These are phyloP conservation scores for Meghimatium bilineatum DNA, from an alignment of 2,888 invertebrate genomes.

Conservation along the genomic window DNA sequence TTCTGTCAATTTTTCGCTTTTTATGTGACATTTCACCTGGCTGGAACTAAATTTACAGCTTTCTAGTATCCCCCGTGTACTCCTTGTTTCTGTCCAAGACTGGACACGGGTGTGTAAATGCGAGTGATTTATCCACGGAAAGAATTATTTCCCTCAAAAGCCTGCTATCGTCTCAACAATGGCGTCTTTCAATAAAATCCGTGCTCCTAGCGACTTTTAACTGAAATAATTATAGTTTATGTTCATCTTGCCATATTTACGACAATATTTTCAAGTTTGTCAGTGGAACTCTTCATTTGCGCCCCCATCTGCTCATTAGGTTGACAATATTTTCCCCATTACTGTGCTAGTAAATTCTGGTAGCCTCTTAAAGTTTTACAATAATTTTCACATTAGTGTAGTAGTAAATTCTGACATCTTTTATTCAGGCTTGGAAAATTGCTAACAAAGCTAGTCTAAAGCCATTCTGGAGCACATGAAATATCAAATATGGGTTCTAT, in stretches of 20 bases:
- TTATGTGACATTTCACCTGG: background rate
- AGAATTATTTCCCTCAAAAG: background rate
- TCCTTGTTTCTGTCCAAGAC: background rate
- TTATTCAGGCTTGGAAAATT: background rate
- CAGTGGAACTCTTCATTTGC: background rate
- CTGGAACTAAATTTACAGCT: background rate
- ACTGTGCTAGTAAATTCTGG: background rate
- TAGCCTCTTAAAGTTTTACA: background rate
- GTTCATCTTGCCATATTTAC: background rate
- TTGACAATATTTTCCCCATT: background rate
- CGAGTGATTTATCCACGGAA: background rate
- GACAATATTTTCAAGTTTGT: background rate
- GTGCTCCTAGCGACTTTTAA: background rate
- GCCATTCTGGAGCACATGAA: background rate
- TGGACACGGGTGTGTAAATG: background rate
- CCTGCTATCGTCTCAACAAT: background rate
- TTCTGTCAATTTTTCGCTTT: background rate
- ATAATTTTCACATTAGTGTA: background rate
- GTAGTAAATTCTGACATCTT: background rate
- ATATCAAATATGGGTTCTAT: background rate
- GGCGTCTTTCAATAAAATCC: background rate
- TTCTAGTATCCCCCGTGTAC: background rate
- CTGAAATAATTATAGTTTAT: constrained; percentile 5
- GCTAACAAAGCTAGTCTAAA: background rate
- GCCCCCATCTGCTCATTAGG: background rate